Base-by-base conservation (phyloP, 2,113 vertebrate species). In the Cheilinus undulatus region DNA sequence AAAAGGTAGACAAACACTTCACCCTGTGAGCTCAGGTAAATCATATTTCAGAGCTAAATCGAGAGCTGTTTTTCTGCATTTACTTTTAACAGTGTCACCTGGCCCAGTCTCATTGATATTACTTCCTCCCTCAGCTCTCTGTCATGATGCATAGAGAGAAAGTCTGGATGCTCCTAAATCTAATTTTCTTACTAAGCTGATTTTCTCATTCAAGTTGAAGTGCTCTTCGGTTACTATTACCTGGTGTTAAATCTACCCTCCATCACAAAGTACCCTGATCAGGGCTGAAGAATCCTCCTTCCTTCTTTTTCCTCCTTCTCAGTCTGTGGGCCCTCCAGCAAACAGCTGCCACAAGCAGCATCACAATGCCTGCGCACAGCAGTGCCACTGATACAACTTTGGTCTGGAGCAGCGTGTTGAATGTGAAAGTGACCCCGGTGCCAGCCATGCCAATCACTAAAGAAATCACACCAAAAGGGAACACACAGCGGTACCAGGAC, bases 371-470 rank as follows among this genome's bases (percentile, higher is more conserved):
- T 0, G 90, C 66, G 1, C 91, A 88, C 46, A 98, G 78, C 69
- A 95, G 92, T 1, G 92, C 94, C 88, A 97, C 93, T 0, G 94
- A 95, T 78, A 94, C 93, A 76, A 94, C 93, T 88, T 96, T 96
- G 73, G 95, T 95, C 93, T 96, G 95, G 61, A 88, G 94, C 1
- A 94, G 91, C 17, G 95, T 94, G 78, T 95, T 87, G 72, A 95
- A 95, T 64, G 90, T 95, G 92, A 97, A 97, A 30, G 96, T 96
- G 82, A 98, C 96, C 38, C 95, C 95, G 0, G 93, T 95, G 62
- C 95, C 95, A 0, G 96, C 95, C 14, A 95, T 91, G 28, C 93
- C 93, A 0, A 94, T 94, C 56, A 94, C 93, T 24, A 97, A 91
- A 0, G 95, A 95, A 38, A 90, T 96, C 58, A 94, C 95, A 46